Evolutionary conservation across 2,797 vertebrate genomes (phyloP), one percentile per base, ranked within the genome.

Genomic region (Danionella dracula): DNA sequence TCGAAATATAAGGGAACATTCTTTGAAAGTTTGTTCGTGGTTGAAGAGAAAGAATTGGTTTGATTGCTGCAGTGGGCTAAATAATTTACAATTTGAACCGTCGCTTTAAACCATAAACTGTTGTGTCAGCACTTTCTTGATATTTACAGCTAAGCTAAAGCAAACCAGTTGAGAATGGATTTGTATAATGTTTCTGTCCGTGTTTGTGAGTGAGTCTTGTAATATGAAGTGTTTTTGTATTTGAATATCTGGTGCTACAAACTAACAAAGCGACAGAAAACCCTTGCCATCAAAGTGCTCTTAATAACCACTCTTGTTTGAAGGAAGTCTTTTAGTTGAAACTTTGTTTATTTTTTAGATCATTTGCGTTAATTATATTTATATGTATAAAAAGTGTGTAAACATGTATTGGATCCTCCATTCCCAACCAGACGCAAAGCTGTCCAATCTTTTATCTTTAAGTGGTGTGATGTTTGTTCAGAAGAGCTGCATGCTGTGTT

Each of bases 241-340:
- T 77, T 74, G 75, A 79, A 68, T 76, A 77, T 73, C 76, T 81
- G 84, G 83, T 88, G 85, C 84, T 86, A 79, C 71, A 32, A n/a
- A n/a, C n/a, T n/a, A n/a, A n/a, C n/a, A n/a, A 60, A 74, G 66
- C 76, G 71, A 37, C 67, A 38, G 58, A 54, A 49, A 23, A 42
- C 66, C 23, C 23, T 51, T 37, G 54, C 71, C 58, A 81, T 85
- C 77, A 67, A 87, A 86, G 82, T 78, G 80, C 80, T 76, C 78
- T 80, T 80, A 78, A 70, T 61, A 74, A 21, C 31, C 4, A 11
- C 12, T 35, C 15, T 12, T 40, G 13, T 10, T 32, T 12, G 32
- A 35, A 35, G 3, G 32, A 35, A 9, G 32, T 35, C 23, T 35
- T 35, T 35, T 1, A 37, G 29, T 23, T 11, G 4, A 20, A 27